These are phyloP conservation scores for Acropternis orthonyx DNA, from an alignment of 2,797 vertebrate genomes.

Conservation along the genomic window DNA sequence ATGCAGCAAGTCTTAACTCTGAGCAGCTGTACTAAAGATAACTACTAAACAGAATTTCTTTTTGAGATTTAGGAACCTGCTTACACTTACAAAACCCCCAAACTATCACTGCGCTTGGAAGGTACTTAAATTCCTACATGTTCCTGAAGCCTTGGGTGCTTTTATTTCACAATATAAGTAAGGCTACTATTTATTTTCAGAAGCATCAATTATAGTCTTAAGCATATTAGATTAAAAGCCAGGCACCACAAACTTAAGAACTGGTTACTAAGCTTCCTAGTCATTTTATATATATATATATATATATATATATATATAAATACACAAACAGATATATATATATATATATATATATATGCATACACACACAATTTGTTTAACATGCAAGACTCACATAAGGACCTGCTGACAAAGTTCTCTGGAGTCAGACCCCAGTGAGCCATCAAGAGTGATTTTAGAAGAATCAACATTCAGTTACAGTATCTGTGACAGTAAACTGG, in stretches of 20 bases:
- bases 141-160: not conserved
- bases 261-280: not conserved
- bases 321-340: not conserved
- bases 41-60: not conserved
- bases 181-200: not conserved
- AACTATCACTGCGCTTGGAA: not conserved
- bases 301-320: not conserved
- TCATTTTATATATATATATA: not conserved
- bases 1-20: not conserved
- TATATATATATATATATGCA: not conserved
- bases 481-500: not conserved
- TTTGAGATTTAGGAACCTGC: not conserved
- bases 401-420: not conserved
- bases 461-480: not conserved
- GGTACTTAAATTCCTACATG: not conserved
- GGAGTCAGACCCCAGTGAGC: not conserved
- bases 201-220: not conserved
- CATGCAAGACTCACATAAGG: not conserved
- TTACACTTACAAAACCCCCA: not conserved
- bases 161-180: not conserved
- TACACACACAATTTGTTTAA: not conserved
- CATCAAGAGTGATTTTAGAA: not conserved
- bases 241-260: not conserved
- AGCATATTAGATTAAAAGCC: not conserved
- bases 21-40: not conserved